Base-by-base conservation (phyloP, 2,888 invertebrate species). In the Epirrita christyi region DNA sequence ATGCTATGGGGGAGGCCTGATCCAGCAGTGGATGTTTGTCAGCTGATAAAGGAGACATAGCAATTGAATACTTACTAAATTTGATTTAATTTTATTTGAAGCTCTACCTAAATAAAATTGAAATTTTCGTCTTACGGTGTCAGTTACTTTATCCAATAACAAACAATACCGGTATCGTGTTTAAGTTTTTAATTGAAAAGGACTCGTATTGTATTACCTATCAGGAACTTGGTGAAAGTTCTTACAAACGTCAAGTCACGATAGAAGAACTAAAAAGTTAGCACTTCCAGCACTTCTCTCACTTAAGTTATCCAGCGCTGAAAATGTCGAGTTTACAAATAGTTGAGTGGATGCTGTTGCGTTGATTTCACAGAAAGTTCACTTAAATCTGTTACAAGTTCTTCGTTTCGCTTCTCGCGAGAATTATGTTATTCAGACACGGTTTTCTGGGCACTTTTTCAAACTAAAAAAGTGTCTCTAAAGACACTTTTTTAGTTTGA, bases 261-360 rank as follows among this genome's bases (percentile, higher is more conserved):
- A 46, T 44, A 41, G 37, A 50, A 42, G 40, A 40, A 50, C 15
- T 50, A 15, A 28, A 56, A 56, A 56, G 55, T 56, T 55, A 41
- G 53, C 49, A n/a, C 55, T 45, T 44, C 36, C 50, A 55, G 50
- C 34, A 21, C 45, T 46, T 32, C 44, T 55, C 48, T 43, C 38
- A 40, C 38, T 49, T 38, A 49, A 55, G 48, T 49, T 44, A 49
- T 55, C 48, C 34, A 50, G 50, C 41, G 45, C 49, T 50, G 50
- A 50, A 55, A 56, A 29, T 50, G 41, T 50, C 11, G 41, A 50
- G 50, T 50, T 56, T 41, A 46, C 55, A 56, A 56, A 56, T 55
- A 55, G 50, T 56, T 50, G 49, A 45, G 49, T 49, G 38, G 44
- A 55, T 42, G 40, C 46, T 34, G 38, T 48, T 55, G 55, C 48